Conservation (phyloP, 2,797 vertebrate species). For the Echeneis naucrates region DNA sequence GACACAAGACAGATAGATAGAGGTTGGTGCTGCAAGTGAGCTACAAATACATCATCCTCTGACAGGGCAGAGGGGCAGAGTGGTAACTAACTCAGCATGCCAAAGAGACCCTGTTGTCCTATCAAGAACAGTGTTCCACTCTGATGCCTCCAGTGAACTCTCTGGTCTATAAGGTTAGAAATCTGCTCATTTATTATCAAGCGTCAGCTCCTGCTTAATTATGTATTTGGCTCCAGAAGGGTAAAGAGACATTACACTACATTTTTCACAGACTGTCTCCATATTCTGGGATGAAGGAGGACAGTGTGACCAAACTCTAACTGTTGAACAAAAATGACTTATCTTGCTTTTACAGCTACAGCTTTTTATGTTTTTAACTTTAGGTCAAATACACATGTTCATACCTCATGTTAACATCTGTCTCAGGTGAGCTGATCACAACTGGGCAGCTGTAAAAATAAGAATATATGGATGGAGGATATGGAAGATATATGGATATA, state of each 20-base stretch:
- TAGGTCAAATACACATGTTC: background rate
- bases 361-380: too few species aligned
- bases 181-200: slow-evolving; percentile 48
- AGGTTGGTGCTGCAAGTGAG: slow-evolving; percentile 35
- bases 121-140: slow-evolving; percentile 32
- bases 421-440: too few species aligned
- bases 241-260: slow-evolving; percentile 30
- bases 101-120: slow-evolving; percentile 37
- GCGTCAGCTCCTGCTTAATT: slow-evolving; percentile 38
- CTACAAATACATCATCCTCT: slow-evolving; percentile 41
- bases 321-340: background rate
- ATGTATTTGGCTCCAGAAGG: slow-evolving; percentile 50
- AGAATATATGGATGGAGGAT: too few species aligned
- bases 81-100: slow-evolving; percentile 37
- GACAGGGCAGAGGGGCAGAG: slow-evolving; percentile 36
- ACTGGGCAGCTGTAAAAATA: too few species aligned
- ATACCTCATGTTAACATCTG: too few species aligned
- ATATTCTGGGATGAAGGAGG: background rate
- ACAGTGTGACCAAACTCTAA: background rate
- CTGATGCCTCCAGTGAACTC: slow-evolving; percentile 17
- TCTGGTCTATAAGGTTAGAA: slow-evolving; percentile 32
- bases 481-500: too few species aligned
- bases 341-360: background rate
- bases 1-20: slow-evolving; percentile 56
- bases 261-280: slow-evolving; percentile 6